Percentiles rank a stretch among this genome's conserved stretches.
phyloP scores from a whole-genome alignment of 2,797 vertebrate species.

The Adrianichthys oophorus region DNA sequence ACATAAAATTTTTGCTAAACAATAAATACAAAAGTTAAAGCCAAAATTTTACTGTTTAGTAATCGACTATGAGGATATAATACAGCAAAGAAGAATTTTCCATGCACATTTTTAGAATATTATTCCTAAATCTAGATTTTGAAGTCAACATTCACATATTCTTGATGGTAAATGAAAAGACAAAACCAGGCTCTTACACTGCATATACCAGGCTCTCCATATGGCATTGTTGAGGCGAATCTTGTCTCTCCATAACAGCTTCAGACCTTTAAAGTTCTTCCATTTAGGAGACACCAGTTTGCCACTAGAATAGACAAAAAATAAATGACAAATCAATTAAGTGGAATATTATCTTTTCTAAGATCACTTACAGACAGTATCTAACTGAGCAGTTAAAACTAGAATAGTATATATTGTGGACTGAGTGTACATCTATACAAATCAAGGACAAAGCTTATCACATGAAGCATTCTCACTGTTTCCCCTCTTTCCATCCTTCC shows the following conservation, averaged over 20 bases:
- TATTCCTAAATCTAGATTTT: not conserved
- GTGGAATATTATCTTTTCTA: no score
- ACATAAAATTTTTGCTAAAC: no score
- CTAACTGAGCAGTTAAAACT: no score
- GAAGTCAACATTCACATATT: not conserved
- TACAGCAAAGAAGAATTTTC: no score
- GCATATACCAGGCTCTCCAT: conserved; percentile 99
- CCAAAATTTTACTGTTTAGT: no score
- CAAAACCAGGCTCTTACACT: conserved; percentile 83
- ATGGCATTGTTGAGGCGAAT: conserved; percentile 99
- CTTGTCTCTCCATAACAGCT: conserved; percentile 98
- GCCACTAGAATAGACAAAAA: conserved; percentile 75
- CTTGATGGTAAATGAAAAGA: not conserved
- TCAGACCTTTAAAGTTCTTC: conserved; percentile 99
- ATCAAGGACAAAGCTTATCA: no score
- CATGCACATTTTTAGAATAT: no score
- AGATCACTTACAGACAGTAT: no score
- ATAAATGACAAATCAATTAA: not conserved
- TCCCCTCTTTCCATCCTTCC: conserved; percentile 24
- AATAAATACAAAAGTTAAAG: no score
- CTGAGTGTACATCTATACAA: no score
- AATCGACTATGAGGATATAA: no score
- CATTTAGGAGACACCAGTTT: conserved; percentile 97
- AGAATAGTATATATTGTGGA: no score
- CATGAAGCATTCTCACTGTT: not conserved